A percentile compares a stretch with the other conserved stretches of the same genome.
phyloP scores from a whole-genome alignment of 2,113 vertebrate genomes.

The Cyprinodon variegatus region DNA sequence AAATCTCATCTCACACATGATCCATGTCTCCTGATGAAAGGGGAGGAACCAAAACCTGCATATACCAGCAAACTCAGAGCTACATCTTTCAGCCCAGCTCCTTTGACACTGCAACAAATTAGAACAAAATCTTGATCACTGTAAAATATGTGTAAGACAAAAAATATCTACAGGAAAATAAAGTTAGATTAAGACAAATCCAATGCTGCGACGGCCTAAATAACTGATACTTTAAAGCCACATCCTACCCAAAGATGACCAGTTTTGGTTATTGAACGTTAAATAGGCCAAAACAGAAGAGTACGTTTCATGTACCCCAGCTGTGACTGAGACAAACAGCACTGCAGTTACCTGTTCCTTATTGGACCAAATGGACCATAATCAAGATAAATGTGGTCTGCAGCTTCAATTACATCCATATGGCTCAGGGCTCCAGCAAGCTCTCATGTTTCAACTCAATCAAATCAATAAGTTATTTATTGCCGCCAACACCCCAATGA shows the following conservation, averaged over 20 bases:
- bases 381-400: constrained; percentile 78
- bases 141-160: background rate
- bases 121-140: background rate
- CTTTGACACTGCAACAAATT: background rate
- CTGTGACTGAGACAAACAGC: constrained; percentile 75
- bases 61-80: background rate
- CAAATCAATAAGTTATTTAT: constrained; percentile 78
- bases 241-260: background rate
- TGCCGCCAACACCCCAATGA: constrained; percentile 40
- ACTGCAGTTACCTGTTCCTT: constrained; percentile 70
- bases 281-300: constrained; percentile 25
- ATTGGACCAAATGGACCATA: constrained; percentile 74
- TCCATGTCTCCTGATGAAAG: background rate
- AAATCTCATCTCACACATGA: background rate
- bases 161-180: background rate
- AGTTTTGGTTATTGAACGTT: constrained; percentile 18
- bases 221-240: background rate
- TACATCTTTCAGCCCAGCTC: background rate
- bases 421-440: constrained; percentile 52
- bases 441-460: constrained; percentile 62
- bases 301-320: constrained; percentile 41
- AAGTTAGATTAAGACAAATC: background rate
- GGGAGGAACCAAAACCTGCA: background rate
- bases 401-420: constrained; percentile 62
- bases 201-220: background rate